Percentiles rank a stretch among this genome's conserved stretches.
Conservation (phyloP, 2,113 vertebrate genomes). For the Microtus ochrogaster region DNA sequence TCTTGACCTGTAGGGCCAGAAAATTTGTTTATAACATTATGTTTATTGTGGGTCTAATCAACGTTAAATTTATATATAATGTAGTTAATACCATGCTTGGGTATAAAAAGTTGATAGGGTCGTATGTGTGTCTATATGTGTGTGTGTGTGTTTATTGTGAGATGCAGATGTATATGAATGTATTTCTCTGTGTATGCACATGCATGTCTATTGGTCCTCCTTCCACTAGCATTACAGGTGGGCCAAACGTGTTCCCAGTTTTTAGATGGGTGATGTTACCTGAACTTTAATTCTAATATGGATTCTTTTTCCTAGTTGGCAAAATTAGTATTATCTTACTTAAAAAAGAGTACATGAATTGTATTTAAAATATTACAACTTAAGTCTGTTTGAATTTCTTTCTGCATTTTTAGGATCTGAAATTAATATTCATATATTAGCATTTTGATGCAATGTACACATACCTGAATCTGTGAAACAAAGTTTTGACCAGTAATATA, state of each 20-base stretch:
- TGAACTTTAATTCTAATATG: neutral
- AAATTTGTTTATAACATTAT: neutral
- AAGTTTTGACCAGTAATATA: neutral
- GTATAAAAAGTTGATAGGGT: neutral
- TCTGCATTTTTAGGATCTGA: neutral
- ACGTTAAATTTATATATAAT: neutral
- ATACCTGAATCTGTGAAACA: neutral
- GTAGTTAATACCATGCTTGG: neutral
- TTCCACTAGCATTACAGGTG: fast-evolving
- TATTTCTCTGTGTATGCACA: neutral
- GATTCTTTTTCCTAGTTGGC: too few relatives aligned
- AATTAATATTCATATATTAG: neutral
- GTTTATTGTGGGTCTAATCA: neutral
- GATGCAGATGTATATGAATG: too few relatives aligned
- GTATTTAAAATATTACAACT: neutral
- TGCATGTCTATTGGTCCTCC: too few relatives aligned
- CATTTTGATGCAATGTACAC: neutral
- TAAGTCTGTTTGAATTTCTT: neutral
- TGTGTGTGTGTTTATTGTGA: neutral
- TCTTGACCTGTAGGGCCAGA: neutral
- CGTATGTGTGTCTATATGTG: neutral
- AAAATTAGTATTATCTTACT: neutral
- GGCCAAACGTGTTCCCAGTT: too few relatives aligned
- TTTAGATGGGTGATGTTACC: neutral
- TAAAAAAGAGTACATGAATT: neutral